phyloP scores from a whole-genome alignment of 2,888 invertebrate species.

The Nemurella pictetii region DNA sequence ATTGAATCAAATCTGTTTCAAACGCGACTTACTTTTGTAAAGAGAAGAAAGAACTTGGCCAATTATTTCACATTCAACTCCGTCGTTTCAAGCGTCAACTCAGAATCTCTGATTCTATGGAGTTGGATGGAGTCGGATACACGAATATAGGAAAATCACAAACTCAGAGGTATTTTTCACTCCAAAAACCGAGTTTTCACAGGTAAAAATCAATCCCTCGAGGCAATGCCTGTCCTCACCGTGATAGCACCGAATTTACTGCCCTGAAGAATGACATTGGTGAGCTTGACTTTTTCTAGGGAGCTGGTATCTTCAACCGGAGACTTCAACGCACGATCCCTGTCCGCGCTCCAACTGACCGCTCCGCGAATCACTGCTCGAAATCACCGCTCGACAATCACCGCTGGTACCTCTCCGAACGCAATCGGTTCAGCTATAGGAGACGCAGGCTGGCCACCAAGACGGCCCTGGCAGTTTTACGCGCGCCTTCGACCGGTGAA shows the following conservation, averaged over 20 bases:
- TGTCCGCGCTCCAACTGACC: background rate
- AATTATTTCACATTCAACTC: background rate
- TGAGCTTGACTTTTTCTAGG: no score
- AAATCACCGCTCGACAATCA: background rate
- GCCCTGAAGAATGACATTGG: no score
- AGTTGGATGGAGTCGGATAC: no score
- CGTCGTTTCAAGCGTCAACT: background rate
- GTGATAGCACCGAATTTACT: no score
- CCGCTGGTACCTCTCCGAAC: background rate
- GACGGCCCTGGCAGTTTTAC: background rate
- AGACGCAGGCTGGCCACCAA: no score
- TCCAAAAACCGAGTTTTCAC: background rate
- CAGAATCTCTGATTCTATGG: no score
- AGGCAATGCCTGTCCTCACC: no score
- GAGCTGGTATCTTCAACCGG: no score
- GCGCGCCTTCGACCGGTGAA: background rate
- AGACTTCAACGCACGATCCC: background rate
- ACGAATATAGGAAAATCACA: no score
- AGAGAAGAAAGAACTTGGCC: background rate
- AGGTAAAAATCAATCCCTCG: background rate
- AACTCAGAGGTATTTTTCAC: no score
- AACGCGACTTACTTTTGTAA: background rate
- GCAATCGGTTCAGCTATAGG: background rate
- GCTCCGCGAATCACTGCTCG: background rate
- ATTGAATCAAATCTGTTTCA: background rate